Evolutionary conservation across 2,113 vertebrate genomes (phyloP).

Genomic region (Scolopax mira): DNA sequence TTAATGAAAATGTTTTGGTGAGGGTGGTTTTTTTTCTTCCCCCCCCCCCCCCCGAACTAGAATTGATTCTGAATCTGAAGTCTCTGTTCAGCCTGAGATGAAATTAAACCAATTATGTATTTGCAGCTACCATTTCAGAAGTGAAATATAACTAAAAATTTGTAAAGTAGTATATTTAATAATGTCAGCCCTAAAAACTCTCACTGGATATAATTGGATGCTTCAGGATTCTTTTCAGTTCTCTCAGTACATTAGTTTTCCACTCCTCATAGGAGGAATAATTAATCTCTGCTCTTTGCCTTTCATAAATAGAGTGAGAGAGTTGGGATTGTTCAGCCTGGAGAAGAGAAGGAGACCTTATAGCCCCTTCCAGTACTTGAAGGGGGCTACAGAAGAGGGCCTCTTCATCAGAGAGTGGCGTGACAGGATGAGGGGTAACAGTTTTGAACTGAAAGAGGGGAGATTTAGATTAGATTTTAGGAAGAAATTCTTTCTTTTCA

Average conservation of each 20-base stretch:
- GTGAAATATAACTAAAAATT: background rate
- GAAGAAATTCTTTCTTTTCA: too few relatives aligned
- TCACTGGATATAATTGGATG: background rate
- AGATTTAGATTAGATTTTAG: too few relatives aligned
- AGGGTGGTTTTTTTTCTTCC: accelerated
- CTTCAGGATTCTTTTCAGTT: background rate
- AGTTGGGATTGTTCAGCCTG: too few relatives aligned
- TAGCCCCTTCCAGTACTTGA: too few relatives aligned
- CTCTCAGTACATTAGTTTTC: background rate
- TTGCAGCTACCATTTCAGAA: background rate
- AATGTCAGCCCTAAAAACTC: background rate
- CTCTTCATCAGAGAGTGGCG: too few relatives aligned
- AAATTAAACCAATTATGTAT: background rate
- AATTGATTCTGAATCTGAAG: background rate
- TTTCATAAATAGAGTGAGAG: background rate
- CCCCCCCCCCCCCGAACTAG: too few relatives aligned
- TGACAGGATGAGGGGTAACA: too few relatives aligned
- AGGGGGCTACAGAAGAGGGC: too few relatives aligned
- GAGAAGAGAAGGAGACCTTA: too few relatives aligned
- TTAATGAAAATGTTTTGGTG: background rate
- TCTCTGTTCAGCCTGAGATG: background rate
- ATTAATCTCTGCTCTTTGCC: background rate
- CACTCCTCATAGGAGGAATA: background rate
- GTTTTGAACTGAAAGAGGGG: too few relatives aligned
- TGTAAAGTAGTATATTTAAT: background rate